A percentile compares a stretch with the other conserved stretches of the same genome.
Evolutionary conservation across 2,113 vertebrate genomes (phyloP).

Genomic region (Columbina picui): DNA sequence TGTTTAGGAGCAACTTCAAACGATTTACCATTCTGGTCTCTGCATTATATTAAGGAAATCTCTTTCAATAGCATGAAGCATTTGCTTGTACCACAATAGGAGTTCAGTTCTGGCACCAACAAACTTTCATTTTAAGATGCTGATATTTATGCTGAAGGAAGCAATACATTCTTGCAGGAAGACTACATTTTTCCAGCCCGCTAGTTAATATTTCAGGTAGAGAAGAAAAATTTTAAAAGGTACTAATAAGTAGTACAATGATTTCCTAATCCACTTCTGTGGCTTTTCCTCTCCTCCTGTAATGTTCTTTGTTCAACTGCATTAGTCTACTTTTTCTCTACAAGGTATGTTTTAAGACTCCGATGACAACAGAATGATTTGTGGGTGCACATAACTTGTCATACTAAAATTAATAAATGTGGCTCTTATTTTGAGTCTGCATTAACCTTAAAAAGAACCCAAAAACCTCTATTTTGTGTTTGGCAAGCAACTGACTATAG

Average conservation of each 20-base stretch:
- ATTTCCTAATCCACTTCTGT: background rate
- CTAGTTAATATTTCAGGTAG: background rate
- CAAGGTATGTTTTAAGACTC: background rate
- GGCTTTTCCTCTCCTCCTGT: background rate
- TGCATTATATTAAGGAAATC: constrained; percentile 60
- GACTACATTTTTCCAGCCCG: background rate
- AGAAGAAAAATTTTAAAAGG: background rate
- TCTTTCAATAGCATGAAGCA: constrained; percentile 37
- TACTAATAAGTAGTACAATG: background rate
- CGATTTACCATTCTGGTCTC: constrained; percentile 52
- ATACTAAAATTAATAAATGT: background rate
- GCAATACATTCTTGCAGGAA: background rate
- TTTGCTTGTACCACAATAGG: constrained; percentile 27
- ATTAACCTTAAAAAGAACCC: background rate
- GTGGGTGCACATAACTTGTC: background rate
- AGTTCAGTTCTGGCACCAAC: background rate
- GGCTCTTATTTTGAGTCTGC: background rate
- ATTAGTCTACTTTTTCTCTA: background rate
- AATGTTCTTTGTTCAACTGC: background rate
- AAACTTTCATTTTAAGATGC: constrained; percentile 13
- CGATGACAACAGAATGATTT: background rate
- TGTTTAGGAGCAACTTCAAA: constrained; percentile 78
- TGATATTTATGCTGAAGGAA: background rate
- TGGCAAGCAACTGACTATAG: background rate
- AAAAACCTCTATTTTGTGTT: background rate